Conservation (phyloP, 2,113 vertebrate species). For the Entelurus aequoreus region DNA sequence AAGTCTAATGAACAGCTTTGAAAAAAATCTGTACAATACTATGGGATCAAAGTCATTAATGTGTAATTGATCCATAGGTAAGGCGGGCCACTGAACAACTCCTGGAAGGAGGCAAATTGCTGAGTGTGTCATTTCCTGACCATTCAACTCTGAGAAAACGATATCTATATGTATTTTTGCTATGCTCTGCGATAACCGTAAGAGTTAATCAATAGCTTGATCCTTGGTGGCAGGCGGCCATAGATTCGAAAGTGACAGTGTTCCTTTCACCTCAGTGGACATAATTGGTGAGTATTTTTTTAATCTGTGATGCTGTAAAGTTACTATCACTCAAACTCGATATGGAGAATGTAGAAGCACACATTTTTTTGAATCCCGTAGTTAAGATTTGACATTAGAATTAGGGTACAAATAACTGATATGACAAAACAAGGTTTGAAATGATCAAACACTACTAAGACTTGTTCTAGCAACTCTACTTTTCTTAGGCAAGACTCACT, state of each 20-base stretch:
- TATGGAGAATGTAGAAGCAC: neutral
- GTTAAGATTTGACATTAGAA: neutral
- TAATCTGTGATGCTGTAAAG: neutral
- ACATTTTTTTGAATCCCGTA: neutral
- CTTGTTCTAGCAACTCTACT: conserved; percentile 7
- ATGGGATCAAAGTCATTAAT: neutral
- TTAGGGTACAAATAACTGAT: neutral
- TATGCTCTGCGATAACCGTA: conserved; percentile 41
- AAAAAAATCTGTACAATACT: no score
- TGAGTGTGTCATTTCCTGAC: conserved; percentile 32
- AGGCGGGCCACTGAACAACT: conserved; percentile 1
- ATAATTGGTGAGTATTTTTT: no score
- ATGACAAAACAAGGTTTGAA: neutral
- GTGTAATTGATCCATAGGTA: neutral
- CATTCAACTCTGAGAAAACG: conserved; percentile 36
- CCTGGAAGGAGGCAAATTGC: conserved; percentile 23
- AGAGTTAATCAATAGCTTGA: conserved; percentile 57
- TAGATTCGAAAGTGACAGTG: neutral
- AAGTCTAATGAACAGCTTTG: no score
- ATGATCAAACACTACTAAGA: neutral
- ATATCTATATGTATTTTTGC: conserved; percentile 41
- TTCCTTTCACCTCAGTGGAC: no score
- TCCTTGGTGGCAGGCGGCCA: conserved; percentile 42
- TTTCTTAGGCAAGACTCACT: conserved; percentile 36
- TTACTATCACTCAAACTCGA: neutral